These are phyloP conservation scores for Lutraria lutraria DNA, from an alignment of 2,888 invertebrate species.

Conservation along the genomic window DNA sequence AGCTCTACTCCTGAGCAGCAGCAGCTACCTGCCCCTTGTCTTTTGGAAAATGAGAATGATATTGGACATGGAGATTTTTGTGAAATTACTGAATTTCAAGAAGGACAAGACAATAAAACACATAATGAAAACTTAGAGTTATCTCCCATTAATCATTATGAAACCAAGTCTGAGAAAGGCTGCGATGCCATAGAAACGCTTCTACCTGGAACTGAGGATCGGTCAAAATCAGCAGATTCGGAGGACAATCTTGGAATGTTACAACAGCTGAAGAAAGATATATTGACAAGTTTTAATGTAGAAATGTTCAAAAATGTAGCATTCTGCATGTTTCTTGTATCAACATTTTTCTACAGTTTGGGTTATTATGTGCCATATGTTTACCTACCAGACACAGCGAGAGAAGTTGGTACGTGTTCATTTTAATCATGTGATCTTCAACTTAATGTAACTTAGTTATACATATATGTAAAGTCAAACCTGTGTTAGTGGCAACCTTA, in stretches of 20 bases:
- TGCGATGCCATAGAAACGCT: background rate
- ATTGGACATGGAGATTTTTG: background rate
- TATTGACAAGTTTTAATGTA: slow-evolving; percentile 21
- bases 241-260: background rate
- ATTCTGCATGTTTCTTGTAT: slow-evolving; percentile 94
- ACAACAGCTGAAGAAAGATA: background rate
- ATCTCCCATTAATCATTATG: background rate
- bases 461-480: too few species aligned
- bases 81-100: background rate
- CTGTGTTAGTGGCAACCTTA: too few species aligned
- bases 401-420: slow-evolving; percentile 71
- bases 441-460: background rate
- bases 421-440: background rate
- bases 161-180: background rate
- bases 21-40: background rate
- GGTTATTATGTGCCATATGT: slow-evolving; percentile 96
- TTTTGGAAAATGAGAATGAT: background rate
- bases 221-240: background rate
- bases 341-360: slow-evolving; percentile 97
- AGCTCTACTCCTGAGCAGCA: background rate
- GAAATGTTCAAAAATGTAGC: slow-evolving; percentile 87
- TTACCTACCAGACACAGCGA: slow-evolving; percentile 92
- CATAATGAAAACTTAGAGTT: background rate
- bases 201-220: background rate
- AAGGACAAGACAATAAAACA: background rate